Evolutionary conservation across 2,888 invertebrate genomes (phyloP).

Genomic region (Lasioglossum calceatum): DNA sequence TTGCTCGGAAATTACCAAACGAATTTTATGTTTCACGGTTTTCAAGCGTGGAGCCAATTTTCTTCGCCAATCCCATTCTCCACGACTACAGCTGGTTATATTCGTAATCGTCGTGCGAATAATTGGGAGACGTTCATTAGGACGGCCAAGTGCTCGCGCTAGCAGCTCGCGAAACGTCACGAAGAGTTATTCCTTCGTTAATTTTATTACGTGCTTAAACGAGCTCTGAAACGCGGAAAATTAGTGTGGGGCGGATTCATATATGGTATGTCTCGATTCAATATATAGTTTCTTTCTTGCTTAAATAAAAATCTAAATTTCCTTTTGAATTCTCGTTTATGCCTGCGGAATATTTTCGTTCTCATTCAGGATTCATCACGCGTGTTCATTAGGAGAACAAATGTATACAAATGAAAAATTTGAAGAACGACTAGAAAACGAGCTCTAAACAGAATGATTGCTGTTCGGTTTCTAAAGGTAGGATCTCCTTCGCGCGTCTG

Average conservation of each 20-base stretch:
- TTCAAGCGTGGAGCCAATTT: background rate
- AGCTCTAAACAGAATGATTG: too few species aligned
- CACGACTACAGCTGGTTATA: background rate
- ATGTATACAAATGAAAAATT: too few species aligned
- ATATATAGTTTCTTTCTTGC: background rate
- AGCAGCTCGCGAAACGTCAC: constrained; percentile 18
- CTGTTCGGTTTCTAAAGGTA: too few species aligned
- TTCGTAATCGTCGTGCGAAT: constrained; percentile 20
- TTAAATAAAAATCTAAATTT: background rate
- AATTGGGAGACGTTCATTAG: constrained; percentile 33
- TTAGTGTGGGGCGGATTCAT: background rate
- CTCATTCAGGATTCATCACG: background rate
- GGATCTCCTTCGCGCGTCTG: too few species aligned
- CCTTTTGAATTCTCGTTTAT: background rate
- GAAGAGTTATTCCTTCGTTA: constrained; percentile 41
- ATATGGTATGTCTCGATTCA: background rate
- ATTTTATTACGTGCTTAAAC: constrained; percentile 32
- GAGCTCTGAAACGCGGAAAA: constrained; percentile 15
- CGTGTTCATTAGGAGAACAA: background rate
- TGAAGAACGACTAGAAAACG: too few species aligned
- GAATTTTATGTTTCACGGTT: background rate
- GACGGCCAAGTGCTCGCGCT: constrained; percentile 15
- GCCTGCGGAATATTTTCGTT: background rate
- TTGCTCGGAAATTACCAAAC: background rate
- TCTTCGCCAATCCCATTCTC: constrained; percentile 13